These are phyloP conservation scores for Ploceus nigricollis DNA, from an alignment of 2,113 vertebrate genomes.

Conservation along the genomic window DNA sequence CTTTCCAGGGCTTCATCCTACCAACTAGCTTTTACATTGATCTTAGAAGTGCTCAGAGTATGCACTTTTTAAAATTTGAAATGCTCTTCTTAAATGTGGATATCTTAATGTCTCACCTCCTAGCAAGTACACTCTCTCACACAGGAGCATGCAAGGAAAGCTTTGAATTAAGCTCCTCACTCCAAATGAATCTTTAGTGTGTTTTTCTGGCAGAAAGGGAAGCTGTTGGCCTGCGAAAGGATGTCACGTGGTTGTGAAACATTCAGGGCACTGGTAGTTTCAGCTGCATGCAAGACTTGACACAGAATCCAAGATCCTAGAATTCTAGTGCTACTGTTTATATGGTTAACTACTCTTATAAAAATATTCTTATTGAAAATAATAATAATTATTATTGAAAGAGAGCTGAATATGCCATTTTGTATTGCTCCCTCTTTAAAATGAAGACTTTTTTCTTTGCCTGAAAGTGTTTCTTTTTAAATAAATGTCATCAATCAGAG, in stretches of 20 bases:
- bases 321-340: background rate
- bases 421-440: background rate
- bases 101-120: background rate
- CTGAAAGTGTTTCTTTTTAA: background rate
- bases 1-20: background rate
- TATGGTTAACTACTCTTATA: background rate
- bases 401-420: background rate
- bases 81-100: background rate
- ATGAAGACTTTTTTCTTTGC: background rate
- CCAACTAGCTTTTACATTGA: background rate
- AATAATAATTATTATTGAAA: background rate
- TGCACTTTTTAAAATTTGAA: background rate
- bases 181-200: background rate
- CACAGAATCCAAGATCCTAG: background rate
- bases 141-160: background rate
- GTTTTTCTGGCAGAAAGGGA: background rate
- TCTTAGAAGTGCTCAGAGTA: background rate
- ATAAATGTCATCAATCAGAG: background rate
- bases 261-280: background rate
- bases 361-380: background rate
- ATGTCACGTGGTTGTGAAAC: background rate
- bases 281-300: background rate
- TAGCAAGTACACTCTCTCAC: background rate
- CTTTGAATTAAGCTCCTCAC: background rate
- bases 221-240: background rate